phyloP scores from a whole-genome alignment of 2,113 vertebrate genomes.

The Microtus pennsylvanicus region DNA sequence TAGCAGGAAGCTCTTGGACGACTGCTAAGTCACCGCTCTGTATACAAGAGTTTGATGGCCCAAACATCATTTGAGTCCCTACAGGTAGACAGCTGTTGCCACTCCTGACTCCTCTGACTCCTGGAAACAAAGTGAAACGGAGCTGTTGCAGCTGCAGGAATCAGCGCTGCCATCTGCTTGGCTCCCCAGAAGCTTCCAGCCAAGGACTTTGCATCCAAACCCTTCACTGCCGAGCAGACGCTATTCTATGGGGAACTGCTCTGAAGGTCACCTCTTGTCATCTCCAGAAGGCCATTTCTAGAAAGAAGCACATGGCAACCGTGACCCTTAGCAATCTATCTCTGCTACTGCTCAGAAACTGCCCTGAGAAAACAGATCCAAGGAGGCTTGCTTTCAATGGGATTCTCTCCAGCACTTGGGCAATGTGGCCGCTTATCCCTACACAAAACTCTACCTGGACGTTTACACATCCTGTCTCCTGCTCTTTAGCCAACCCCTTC shows the following conservation, averaged over 20 bases:
- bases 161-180: conserved; percentile 79
- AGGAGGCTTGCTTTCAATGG: background rate
- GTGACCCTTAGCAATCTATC: conserved; percentile 50
- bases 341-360: conserved; percentile 51
- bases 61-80: conserved; percentile 70
- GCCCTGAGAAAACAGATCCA: background rate
- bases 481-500: background rate
- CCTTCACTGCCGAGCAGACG: conserved; percentile 54
- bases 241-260: conserved; percentile 68
- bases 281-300: conserved; percentile 72
- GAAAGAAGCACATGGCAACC: conserved; percentile 53
- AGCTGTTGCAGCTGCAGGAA: conserved; percentile 81
- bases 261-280: conserved; percentile 76
- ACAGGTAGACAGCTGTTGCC: conserved; percentile 79
- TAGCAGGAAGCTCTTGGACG: conserved; percentile 44
- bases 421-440: background rate
- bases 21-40: conserved; percentile 63
- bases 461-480: background rate
- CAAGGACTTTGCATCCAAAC: conserved; percentile 73
- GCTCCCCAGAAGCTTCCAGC: conserved; percentile 66
- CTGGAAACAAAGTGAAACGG: conserved; percentile 77
- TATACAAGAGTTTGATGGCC: conserved; percentile 51
- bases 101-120: conserved; percentile 61
- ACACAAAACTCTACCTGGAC: background rate
- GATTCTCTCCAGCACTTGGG: background rate